A percentile compares a stretch with the other conserved stretches of the same genome.
phyloP scores from a whole-genome alignment of 2,888 invertebrate genomes.

The Sicus ferrugineus region DNA sequence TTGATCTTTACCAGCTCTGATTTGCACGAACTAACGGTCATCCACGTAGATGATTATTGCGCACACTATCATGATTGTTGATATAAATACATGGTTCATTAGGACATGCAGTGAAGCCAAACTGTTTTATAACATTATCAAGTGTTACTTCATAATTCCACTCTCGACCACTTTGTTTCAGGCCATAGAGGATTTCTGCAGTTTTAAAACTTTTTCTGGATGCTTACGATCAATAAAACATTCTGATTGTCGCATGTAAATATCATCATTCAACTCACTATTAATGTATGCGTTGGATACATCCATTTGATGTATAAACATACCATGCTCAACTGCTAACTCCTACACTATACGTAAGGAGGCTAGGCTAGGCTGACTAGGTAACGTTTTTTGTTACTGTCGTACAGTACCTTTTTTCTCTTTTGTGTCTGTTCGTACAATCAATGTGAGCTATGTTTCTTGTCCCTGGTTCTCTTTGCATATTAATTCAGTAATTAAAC shows the following conservation, averaged over 20 bases:
- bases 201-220: slow-evolving; percentile 35
- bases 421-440: no score
- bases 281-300: neutral
- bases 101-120: slow-evolving; percentile 35
- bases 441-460: no score
- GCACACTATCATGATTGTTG: slow-evolving; percentile 17
- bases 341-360: no score
- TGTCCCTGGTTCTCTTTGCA: no score
- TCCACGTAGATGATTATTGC: slow-evolving; percentile 39
- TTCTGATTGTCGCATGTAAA: slow-evolving; percentile 40
- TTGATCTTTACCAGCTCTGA: slow-evolving; percentile 34
- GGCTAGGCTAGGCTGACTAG: no score
- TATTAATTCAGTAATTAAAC: no score
- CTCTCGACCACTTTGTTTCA: slow-evolving; percentile 41
- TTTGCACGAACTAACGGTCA: slow-evolving; percentile 35
- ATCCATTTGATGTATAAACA: no score
- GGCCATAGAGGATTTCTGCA: slow-evolving; percentile 39
- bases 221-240: slow-evolving; percentile 26
- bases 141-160: slow-evolving; percentile 40
- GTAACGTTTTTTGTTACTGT: no score
- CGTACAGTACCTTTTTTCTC: no score
- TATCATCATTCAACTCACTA: slow-evolving; percentile 35
- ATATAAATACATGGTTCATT: slow-evolving; percentile 40
- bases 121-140: slow-evolving; percentile 33
- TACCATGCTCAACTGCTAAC: no score